phyloP scores from a whole-genome alignment of 2,888 invertebrate genomes.

The Epinotia brunnichana region DNA sequence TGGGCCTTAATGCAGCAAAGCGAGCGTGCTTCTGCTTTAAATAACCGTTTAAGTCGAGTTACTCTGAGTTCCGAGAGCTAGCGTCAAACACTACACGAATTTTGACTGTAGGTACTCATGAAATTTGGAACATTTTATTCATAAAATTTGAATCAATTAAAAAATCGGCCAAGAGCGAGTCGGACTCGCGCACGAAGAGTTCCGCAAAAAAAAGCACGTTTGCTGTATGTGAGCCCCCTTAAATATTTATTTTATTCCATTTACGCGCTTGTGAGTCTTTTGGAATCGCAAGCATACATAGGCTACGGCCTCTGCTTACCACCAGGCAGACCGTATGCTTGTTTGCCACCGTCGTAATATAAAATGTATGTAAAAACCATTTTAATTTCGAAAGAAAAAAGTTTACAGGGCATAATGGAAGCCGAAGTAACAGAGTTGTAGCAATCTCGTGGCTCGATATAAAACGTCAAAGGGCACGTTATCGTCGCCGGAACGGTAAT shows the following conservation, averaged over 20 bases:
- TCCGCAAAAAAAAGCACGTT: too few species aligned
- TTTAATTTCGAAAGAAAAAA: conserved; percentile 36
- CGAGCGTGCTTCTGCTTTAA: conserved; percentile 33
- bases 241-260: too few species aligned
- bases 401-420: conserved; percentile 54
- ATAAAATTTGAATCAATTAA: too few species aligned
- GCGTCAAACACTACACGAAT: conserved; percentile 50
- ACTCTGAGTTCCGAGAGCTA: conserved; percentile 49
- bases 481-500: conserved; percentile 67
- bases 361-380: not conserved
- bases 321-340: too few species aligned
- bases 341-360: too few species aligned
- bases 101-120: not conserved
- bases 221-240: too few species aligned
- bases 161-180: too few species aligned
- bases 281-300: too few species aligned
- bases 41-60: conserved; percentile 29
- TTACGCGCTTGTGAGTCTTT: too few species aligned
- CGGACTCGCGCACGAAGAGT: too few species aligned
- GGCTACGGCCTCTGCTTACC: too few species aligned
- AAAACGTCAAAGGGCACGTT: conserved; percentile 58
- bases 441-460: conserved; percentile 55
- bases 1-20: conserved; percentile 42
- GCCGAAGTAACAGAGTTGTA: conserved; percentile 63
- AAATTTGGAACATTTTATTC: too few species aligned